Evolutionary conservation across 1,140 invertebrate genomes (phyloP), one percentile per base, ranked within the genome.

Genomic region (Condylostylus longicornis): DNA sequence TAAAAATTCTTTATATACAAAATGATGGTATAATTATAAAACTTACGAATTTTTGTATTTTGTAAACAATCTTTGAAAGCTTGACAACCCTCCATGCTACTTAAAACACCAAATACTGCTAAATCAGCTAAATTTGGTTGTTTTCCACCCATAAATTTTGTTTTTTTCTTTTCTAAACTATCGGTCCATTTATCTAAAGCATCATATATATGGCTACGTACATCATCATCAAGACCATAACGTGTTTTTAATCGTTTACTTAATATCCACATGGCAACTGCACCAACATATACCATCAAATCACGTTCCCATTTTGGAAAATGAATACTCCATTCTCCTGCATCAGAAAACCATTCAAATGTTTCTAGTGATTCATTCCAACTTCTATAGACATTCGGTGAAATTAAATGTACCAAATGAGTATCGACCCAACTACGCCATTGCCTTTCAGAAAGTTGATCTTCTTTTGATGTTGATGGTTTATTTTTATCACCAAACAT

Each of bases 371-470:
- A 71, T 70, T 98, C 95, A 4, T 61, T 56, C 4, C 69, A 59
- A 0, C 83, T 89, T 38, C 89, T 72, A 53, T 99, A 99, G 33
- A 97, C 88, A 66, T 98, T 98, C 9, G 95, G 95, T 4, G 94
- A 97, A 28, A 99, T 66, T 1, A 78, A 75, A 56, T 97, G 91
- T 2, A 97, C 88, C 8, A 95, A 68, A 32, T 81, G 75, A 33
- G 77, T 70, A 62, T 99, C 95, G 0, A 80, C 80, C 95, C 95
- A 98, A 53, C 79, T 74, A 41, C 95, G 69, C 93, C 93, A 98
- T 54, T 90, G 79, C 35, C 86, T 71, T 75, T 23, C 88, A 91
- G 48, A 33, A 66, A 67, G 43, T 43, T 83, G 67, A 10, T 68
- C 58, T 41, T 78, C 65, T 40, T 73, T 66, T 14, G 69, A 54